Evolutionary conservation across 1,140 invertebrate species (phyloP).

Genomic region (Drosophila kepulauana): DNA sequence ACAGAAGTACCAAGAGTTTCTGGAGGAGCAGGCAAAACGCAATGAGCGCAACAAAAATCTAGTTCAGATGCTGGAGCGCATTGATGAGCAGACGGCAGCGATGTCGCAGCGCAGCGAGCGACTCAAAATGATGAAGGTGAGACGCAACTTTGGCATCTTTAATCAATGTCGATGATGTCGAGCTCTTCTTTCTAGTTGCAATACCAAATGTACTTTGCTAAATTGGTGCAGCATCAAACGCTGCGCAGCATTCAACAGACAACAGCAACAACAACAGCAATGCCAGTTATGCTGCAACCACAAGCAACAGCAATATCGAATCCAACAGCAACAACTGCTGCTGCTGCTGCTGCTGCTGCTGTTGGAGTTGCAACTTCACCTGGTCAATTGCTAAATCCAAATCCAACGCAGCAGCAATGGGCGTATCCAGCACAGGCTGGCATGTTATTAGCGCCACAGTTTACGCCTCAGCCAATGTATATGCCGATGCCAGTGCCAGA

Average conservation of each 20-base stretch:
- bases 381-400: constrained; percentile 5
- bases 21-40: constrained; percentile 87
- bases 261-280: constrained; percentile 35
- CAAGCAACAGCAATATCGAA: constrained; percentile 47
- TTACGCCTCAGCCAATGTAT: constrained; percentile 39
- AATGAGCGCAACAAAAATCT: constrained; percentile 88
- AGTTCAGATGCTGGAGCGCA: constrained; percentile 86
- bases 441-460: constrained; percentile 70
- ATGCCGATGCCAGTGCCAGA: constrained; percentile 48
- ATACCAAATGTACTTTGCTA: constrained; percentile 84
- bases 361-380: not conserved
- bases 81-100: constrained; percentile 86
- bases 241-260: constrained; percentile 73
- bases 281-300: constrained; percentile 61
- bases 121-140: constrained; percentile 86
- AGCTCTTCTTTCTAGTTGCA: constrained; percentile 55
- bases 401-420: constrained; percentile 56
- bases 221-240: constrained; percentile 79
- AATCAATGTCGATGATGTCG: constrained; percentile 21
- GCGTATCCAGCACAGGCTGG: constrained; percentile 68
- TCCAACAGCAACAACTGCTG: constrained; percentile 1
- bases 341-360: not conserved
- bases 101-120: constrained; percentile 88
- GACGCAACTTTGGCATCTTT: not conserved
- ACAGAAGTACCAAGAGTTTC: constrained; percentile 87